Conservation (phyloP, 2,113 vertebrate species). For the Theristicus caerulescens region DNA sequence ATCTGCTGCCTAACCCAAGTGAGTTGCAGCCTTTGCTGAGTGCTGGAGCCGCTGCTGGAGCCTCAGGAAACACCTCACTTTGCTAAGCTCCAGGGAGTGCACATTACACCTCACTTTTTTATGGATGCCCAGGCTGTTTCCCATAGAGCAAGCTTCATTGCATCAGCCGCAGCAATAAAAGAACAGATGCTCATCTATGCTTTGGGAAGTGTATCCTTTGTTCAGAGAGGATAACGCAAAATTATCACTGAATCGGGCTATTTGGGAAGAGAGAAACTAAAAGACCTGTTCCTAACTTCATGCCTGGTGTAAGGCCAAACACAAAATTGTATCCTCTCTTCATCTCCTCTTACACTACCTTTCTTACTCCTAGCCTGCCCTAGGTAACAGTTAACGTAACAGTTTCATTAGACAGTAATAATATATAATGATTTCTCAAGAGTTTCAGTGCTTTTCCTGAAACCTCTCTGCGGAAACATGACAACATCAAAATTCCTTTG, state of each 20-base stretch:
- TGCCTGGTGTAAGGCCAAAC: neutral
- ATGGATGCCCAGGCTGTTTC: neutral
- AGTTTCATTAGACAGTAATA: neutral
- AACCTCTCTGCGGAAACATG: neutral
- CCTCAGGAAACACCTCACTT: neutral
- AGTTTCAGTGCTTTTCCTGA: neutral
- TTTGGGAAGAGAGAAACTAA: neutral
- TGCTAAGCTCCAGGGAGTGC: neutral
- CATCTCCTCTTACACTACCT: neutral
- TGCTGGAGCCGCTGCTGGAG: neutral
- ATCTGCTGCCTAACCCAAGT: neutral
- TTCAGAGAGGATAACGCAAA: neutral
- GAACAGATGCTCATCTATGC: neutral
- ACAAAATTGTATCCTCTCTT: neutral
- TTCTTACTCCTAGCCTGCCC: neutral
- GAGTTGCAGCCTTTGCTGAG: neutral
- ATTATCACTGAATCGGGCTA: neutral
- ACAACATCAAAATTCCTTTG: neutral
- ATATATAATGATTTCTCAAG: neutral
- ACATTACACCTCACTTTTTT: neutral
- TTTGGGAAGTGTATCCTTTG: rapidly evolving
- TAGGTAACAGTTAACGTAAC: neutral
- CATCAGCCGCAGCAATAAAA: neutral
- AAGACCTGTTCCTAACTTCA: neutral
- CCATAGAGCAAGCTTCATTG: neutral